phyloP scores from a whole-genome alignment of 2,888 invertebrate genomes.

The Ophion ellenae region DNA sequence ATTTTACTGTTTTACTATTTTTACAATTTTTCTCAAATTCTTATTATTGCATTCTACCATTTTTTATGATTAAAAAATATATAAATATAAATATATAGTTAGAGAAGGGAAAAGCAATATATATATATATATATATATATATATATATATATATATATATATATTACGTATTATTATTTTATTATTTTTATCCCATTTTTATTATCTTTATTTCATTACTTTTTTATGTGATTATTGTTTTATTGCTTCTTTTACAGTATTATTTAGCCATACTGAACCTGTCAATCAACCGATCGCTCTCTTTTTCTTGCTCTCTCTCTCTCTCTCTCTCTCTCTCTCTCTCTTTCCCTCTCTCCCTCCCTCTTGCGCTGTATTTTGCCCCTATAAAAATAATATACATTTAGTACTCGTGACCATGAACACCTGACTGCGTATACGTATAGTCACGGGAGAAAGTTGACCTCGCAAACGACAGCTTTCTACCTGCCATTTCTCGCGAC shows the following conservation, averaged over 20 bases:
- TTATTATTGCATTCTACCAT: no score
- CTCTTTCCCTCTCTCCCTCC: neutral
- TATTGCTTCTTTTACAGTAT: neutral
- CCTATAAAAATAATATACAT: constrained; percentile 7
- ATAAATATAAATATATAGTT: no score
- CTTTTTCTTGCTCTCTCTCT: neutral
- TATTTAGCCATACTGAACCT: neutral
- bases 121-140: no score
- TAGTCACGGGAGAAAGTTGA: constrained; percentile 67
- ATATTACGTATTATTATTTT: no score
- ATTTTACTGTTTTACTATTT: no score
- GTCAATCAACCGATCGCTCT: neutral
- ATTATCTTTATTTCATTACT: neutral
- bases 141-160: no score
- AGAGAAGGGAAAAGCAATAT: no score
- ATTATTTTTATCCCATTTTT: neutral
- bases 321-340: neutral
- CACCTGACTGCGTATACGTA: constrained; percentile 21
- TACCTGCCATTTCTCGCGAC: constrained; percentile 43
- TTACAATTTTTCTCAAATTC: no score
- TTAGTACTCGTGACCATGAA: constrained; percentile 33
- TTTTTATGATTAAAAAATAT: no score
- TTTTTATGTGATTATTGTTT: neutral
- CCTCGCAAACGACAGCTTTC: constrained; percentile 68
- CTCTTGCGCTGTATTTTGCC: constrained; percentile 22